Conservation (phyloP, 2,113 vertebrate species). For the Zootoca vivipara region DNA sequence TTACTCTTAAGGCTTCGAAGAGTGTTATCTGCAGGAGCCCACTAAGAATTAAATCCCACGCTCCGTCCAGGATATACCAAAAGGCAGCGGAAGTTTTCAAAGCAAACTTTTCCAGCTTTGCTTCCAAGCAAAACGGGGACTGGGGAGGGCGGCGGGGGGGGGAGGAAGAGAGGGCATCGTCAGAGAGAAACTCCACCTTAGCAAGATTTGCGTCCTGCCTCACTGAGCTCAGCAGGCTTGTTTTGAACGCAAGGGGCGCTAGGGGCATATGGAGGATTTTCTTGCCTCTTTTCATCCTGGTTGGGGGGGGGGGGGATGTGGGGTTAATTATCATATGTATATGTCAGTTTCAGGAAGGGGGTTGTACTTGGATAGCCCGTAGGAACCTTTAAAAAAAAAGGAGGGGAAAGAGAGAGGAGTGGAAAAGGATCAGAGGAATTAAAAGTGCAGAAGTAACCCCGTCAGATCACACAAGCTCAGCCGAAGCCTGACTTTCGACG, state of each 20-base stretch:
- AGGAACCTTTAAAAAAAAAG: slow-evolving; percentile 68
- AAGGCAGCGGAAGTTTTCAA: too few species aligned
- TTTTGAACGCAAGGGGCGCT: slow-evolving; percentile 78
- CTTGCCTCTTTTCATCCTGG: slow-evolving; percentile 65
- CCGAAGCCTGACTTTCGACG: slow-evolving; percentile 22
- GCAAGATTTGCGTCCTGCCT: neutral
- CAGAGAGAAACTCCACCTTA: neutral
- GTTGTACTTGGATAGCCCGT: slow-evolving; percentile 80
- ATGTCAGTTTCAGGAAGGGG: slow-evolving; percentile 84
- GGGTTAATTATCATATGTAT: slow-evolving; percentile 80
- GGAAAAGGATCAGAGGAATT: slow-evolving; percentile 70
- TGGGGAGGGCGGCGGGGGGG: too few species aligned
- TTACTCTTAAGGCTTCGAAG: too few species aligned
- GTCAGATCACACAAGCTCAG: slow-evolving; percentile 58
- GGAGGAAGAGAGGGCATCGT: neutral
- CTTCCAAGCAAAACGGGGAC: neutral
- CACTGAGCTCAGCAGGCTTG: neutral
- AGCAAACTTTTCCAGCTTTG: neutral
- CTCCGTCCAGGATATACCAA: too few species aligned
- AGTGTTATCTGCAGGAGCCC: too few species aligned
- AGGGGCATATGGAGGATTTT: slow-evolving; percentile 62
- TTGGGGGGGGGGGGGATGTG: slow-evolving; percentile 72
- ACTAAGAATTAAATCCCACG: too few species aligned
- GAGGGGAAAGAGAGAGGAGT: slow-evolving; percentile 52
- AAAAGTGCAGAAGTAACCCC: slow-evolving; percentile 81